These are phyloP conservation scores for Rhizomys pruinosus DNA, from an alignment of 2,113 vertebrate species.

Conservation along the genomic window DNA sequence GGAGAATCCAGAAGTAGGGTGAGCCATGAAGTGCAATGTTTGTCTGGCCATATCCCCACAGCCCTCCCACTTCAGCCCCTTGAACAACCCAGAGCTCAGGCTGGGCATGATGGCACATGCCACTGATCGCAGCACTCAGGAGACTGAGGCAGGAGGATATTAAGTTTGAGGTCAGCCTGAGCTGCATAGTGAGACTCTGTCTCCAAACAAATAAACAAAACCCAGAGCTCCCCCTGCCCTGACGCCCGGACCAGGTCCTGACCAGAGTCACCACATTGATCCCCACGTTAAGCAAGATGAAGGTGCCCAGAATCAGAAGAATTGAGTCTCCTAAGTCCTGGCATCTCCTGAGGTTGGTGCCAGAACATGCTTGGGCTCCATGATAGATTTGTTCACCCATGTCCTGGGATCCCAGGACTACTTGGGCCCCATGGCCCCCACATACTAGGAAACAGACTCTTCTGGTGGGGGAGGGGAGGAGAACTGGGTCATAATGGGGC, in stretches of 20 bases:
- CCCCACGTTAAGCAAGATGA: constrained; percentile 79
- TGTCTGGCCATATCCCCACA: background rate
- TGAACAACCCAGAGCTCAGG: background rate
- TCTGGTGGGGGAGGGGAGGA: constrained; percentile 51
- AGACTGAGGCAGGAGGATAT: background rate
- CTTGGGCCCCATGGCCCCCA: constrained; percentile 65
- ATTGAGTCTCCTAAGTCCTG: constrained; percentile 79
- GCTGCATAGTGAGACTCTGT: background rate
- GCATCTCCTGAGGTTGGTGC: constrained; percentile 73
- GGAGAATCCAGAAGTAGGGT: background rate
- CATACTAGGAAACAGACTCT: constrained; percentile 50
- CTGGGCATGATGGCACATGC: background rate
- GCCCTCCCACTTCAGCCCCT: constrained; percentile 13
- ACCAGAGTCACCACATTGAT: constrained; percentile 82
- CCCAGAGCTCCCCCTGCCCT: constrained; percentile 7
- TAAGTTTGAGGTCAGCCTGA: background rate
- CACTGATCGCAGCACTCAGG: background rate
- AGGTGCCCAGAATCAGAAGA: constrained; percentile 77
- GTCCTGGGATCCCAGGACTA: constrained; percentile 69
- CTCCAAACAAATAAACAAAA: background rate
- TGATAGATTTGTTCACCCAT: constrained; percentile 65
- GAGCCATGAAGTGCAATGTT: background rate
- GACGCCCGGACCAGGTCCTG: constrained; percentile 48
- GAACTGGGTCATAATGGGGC: constrained; percentile 65
- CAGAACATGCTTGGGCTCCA: constrained; percentile 61